Evolutionary conservation across 2,888 invertebrate genomes (phyloP).

Genomic region (Orthosia gothica): DNA sequence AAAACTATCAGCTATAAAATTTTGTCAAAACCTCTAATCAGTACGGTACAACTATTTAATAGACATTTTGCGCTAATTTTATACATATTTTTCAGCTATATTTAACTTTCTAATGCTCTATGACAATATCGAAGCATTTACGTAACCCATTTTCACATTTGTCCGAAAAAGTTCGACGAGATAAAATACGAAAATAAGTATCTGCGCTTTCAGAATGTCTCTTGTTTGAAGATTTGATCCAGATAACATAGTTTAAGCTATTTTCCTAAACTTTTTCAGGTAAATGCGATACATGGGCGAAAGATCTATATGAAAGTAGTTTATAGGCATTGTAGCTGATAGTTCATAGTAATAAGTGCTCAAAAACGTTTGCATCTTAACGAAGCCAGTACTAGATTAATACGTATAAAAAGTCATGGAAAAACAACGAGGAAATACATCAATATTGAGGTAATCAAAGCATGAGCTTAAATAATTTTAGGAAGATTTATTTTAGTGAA

Average conservation of each 20-base stretch:
- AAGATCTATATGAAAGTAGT: background rate
- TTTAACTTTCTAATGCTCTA: constrained; percentile 32
- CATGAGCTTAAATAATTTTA: constrained; percentile 29
- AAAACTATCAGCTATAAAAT: constrained; percentile 62
- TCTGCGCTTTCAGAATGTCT: background rate
- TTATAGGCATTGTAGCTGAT: constrained; percentile 52
- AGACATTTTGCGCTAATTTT: constrained; percentile 28
- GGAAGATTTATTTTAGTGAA: constrained; percentile 34
- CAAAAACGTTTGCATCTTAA: constrained; percentile 37
- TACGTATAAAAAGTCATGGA: constrained; percentile 51
- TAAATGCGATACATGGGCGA: background rate
- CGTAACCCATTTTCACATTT: background rate
- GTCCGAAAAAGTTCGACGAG: background rate
- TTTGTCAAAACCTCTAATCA: constrained; percentile 37
- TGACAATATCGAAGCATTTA: constrained; percentile 23
- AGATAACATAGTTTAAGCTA: background rate
- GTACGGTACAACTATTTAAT: constrained; percentile 29
- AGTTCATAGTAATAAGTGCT: constrained; percentile 47
- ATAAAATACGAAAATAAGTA: background rate
- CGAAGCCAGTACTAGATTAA: constrained; percentile 34
- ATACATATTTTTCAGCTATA: constrained; percentile 28
- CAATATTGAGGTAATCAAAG: constrained; percentile 38
- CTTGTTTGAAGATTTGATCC: background rate
- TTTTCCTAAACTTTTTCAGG: constrained; percentile 2
- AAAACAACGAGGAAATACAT: constrained; percentile 18